Evolutionary conservation across 2,797 vertebrate species (phyloP), one percentile per base, ranked within the genome.

Genomic region (Myripristis murdjan): DNA sequence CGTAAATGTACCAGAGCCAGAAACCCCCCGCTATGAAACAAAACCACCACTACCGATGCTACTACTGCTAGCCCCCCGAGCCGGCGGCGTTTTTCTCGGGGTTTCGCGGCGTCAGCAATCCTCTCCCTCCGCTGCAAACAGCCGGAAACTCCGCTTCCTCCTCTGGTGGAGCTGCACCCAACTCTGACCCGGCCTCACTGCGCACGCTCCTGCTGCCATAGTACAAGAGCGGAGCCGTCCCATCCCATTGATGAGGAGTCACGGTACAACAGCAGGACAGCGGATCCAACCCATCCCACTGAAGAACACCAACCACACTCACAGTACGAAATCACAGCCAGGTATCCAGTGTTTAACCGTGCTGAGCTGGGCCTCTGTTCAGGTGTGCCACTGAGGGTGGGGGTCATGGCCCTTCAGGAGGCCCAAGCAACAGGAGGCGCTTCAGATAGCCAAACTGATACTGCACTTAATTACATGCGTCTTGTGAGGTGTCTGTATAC

Each of bases 141-240:
- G 92, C 91, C 93, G 94, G 94, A 95, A 95, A 94, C 94, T 91
- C 90, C 78, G 93, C 92, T 95, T 95, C 94, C 93, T 94, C 79
- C 91, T 94, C 89, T 84, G 75, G 83, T 86, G 75, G 84, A 88
- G 84, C 88, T 89, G 92, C 92, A 79, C 92, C 92, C 92, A 89
- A 73, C 82, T 84, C 49, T 76, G 81, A 77, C 62, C 85, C 73
- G 71, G 64, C 64, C 37, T 56, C 85, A 92, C 70, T 93, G 92
- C 94, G 93, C 92, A 93, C 59, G 70, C 90, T 90, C 90, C 67
- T 0, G 67, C 70, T 4, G n/a, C 53, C 31, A 48, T 18, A 39
- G 48, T 16, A 48, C 49, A 37, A 0, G 39, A 14, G 49, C 0
- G 35, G 18, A 55, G 20, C 37, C 22, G 35, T 4, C 37, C 20